Percentiles rank a stretch among this genome's conserved stretches.
Evolutionary conservation across 2,113 vertebrate species (phyloP).

Genomic region (Lophura nycthemera): DNA sequence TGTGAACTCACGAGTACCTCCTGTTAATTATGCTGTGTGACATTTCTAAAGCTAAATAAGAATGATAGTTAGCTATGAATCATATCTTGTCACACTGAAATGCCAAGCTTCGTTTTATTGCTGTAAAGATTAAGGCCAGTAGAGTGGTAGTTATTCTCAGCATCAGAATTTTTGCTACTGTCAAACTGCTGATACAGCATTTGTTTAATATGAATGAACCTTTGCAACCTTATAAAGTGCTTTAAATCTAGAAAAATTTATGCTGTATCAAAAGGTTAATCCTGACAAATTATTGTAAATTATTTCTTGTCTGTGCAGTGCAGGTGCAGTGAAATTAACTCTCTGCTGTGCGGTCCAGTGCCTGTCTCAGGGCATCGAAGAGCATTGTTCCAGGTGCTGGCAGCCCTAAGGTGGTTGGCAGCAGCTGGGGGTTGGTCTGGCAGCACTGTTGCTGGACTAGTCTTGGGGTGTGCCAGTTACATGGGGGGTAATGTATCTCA

Average conservation of each 20-base stretch:
- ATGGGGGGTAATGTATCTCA: background rate
- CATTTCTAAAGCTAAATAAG: slow-evolving; percentile 57
- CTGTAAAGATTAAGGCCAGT: slow-evolving; percentile 33
- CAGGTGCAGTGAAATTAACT: slow-evolving; percentile 25
- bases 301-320: slow-evolving; percentile 8
- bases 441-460: background rate
- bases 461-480: background rate
- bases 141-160: background rate
- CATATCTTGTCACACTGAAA: slow-evolving; percentile 23
- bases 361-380: background rate
- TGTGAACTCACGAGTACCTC: background rate
- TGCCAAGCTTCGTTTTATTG: slow-evolving; percentile 45
- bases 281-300: slow-evolving; percentile 69
- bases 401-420: background rate
- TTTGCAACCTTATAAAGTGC: slow-evolving; percentile 58
- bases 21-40: slow-evolving; percentile 60
- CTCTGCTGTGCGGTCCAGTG: background rate
- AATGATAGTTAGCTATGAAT: slow-evolving; percentile 61
- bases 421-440: background rate
- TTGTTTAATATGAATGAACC: slow-evolving; percentile 70
- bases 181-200: slow-evolving; percentile 69
- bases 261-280: slow-evolving; percentile 76
- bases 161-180: slow-evolving; percentile 38
- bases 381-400: rapidly evolving
- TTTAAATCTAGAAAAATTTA: slow-evolving; percentile 69